These are phyloP conservation scores for Stegana nigrithorax DNA, from an alignment of 2,888 invertebrate genomes.

Conservation along the genomic window DNA sequence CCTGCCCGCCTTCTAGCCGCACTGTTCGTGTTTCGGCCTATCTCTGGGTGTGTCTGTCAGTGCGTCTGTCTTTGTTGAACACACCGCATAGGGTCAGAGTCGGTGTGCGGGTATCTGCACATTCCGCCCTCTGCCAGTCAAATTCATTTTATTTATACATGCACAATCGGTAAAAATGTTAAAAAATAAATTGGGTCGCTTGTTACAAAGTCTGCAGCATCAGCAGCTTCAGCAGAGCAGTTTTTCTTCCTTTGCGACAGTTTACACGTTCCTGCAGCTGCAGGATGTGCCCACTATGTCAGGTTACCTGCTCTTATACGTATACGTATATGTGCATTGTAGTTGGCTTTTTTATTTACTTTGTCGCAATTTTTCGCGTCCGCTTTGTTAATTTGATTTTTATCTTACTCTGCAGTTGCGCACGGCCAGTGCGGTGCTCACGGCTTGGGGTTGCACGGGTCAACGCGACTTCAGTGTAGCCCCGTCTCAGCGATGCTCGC, in stretches of 20 bases:
- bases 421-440: too few relatives aligned
- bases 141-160: constrained; percentile 14
- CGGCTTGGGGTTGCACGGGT: too few relatives aligned
- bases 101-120: neutral
- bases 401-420: constrained; percentile 41
- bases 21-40: neutral
- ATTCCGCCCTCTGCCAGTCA: too few relatives aligned
- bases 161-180: constrained; percentile 33
- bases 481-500: constrained; percentile 25
- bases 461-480: too few relatives aligned
- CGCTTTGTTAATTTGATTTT: constrained; percentile 54
- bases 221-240: neutral
- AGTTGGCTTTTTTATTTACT: constrained; percentile 47
- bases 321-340: neutral
- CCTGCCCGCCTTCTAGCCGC: neutral
- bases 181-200: constrained; percentile 53
- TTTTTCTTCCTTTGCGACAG: too few relatives aligned
- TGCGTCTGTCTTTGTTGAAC: neutral
- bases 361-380: constrained; percentile 35
- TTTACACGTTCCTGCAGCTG: too few relatives aligned
- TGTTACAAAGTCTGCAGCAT: constrained; percentile 14
- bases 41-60: neutral
- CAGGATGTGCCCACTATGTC: constrained; percentile 1
- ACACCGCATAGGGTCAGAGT: too few relatives aligned
- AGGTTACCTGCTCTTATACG: neutral